Evolutionary conservation across 2,888 invertebrate genomes (phyloP), one percentile per base, ranked within the genome.

Genomic region (Cecidostiba fungosa): DNA sequence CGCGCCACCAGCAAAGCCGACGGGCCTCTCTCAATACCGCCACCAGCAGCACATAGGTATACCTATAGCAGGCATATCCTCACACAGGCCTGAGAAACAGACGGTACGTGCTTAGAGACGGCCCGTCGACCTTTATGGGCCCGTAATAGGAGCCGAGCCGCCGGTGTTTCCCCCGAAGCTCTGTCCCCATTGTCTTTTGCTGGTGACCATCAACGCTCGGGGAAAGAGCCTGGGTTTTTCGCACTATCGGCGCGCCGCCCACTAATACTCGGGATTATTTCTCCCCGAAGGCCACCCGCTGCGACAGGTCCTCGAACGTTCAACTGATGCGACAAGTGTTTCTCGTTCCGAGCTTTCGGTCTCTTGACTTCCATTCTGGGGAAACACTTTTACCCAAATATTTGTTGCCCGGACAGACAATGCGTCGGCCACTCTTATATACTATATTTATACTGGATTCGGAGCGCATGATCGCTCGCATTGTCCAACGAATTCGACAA

Each of bases 271-370:
- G 10, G 66, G 66, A 66, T 66, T 66, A 66, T 14, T 43, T 6
- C 43, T 10, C 26, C 26, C 23, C 26, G 43, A 74, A 26, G 74
- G 16, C 74, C 74, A 47, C 74, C 74, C 47, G 74, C 74, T 74
- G 74, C 0, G 50, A 1, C 74, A 74, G 74, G 74, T 74, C 23
- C 74, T 74, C 74, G 74, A 74, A 66, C 12, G 66, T 12, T 29
- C 66, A 12, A 23, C 10, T 26, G n/a, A 47, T 23, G 66, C 66
- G 66, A 66, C 66, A 66, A 66, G 66, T 66, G 66, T 8, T 66
- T 66, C 66, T 23, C 54, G n/a, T 59, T 0, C 54, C 54, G 23
- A 19, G 54, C 54, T 1, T 43, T 10, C 23, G 54, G 19, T n/a
- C 54, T 59, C 54, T 59, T 59, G 54, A 59, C 54, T 59, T 59